Conservation (phyloP, 2,888 invertebrate genomes). For the Chrysolina haemoptera region DNA sequence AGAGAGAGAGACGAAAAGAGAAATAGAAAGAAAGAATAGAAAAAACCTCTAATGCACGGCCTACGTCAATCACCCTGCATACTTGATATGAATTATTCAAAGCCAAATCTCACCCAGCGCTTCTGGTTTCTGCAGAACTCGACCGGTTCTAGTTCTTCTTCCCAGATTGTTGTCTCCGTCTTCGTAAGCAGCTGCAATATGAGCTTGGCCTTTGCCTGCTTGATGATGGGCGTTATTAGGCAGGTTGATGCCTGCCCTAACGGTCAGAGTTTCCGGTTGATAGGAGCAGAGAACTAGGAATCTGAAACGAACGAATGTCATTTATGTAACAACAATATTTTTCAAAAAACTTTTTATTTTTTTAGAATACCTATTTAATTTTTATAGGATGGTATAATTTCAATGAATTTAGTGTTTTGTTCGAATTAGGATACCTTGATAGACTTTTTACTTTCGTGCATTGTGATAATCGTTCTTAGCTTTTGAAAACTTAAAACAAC, state of each 20-base stretch:
- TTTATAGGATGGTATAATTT: too few relatives aligned
- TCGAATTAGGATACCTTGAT: too few relatives aligned
- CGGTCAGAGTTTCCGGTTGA: conserved; percentile 86
- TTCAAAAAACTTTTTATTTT: too few relatives aligned
- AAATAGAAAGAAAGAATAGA: too few relatives aligned
- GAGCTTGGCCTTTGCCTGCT: conserved; percentile 69
- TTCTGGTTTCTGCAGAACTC: conserved; percentile 64
- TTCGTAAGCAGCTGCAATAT: conserved; percentile 65
- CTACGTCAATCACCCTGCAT: neutral
- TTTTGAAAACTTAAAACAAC: too few relatives aligned
- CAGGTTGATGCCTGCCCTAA: conserved; percentile 83
- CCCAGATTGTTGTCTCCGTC: conserved; percentile 61
- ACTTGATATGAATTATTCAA: neutral
- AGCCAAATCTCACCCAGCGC: conserved; percentile 61
- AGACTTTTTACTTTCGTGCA: too few relatives aligned
- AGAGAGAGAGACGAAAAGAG: too few relatives aligned
- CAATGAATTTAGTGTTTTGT: too few relatives aligned
- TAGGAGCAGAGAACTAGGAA: conserved; percentile 87
- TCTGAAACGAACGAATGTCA: conserved; percentile 64
- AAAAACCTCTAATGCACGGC: too few relatives aligned
- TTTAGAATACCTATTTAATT: too few relatives aligned
- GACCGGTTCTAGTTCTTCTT: conserved; percentile 61
- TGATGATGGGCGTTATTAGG: conserved; percentile 73
- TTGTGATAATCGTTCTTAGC: too few relatives aligned
- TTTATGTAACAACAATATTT: too few relatives aligned